Evolutionary conservation across 2,113 vertebrate genomes (phyloP), one percentile per base, ranked within the genome.

Genomic region (Chitala chitala): DNA sequence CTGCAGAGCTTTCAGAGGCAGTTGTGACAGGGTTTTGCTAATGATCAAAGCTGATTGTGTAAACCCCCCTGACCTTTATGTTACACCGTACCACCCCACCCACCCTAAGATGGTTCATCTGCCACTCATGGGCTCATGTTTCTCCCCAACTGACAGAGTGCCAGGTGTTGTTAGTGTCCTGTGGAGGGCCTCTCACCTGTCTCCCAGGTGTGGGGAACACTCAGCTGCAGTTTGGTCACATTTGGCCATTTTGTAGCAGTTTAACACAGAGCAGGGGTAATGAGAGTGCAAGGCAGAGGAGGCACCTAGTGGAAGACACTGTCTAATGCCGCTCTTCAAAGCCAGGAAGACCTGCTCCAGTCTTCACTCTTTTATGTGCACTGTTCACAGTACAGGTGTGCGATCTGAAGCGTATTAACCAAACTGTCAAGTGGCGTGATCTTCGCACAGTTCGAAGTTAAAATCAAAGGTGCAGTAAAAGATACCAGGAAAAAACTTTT

Each of bases 41-140:
- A 36, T 63, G 59, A 36, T 63, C 20, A 63, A 38, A 38, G 31
- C 17, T 36, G 59, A 40, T 36, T 38, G 59, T 38, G 59, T 33
- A 63, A 63, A 20, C 59, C 17, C 38, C 59, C 31, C 15, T 38
- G 59, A 63, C 59, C 59, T 63, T 61, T 63, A n/a, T n/a, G n/a
- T n/a, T n/a, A n/a, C n/a, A n/a, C n/a, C n/a, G n/a, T n/a, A n/a
- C n/a, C n/a, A n/a, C 59, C 59, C 20, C 7, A 2, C 26, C 31
- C 59, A 17, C 59, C 59, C 10, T 33, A 20, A 63, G 59, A 33
- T 33, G 48, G 51, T 53, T 53, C 8, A 29, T 53, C 68, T 36
- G n/a, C n/a, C n/a, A n/a, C n/a, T 46, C 22, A 33, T 53, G 17
- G 48, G 68, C 31, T 54, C 31, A 31, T 31, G 10, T 50, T 26